A percentile compares a stretch with the other conserved stretches of the same genome.
phyloP scores from a whole-genome alignment of 2,797 vertebrate genomes.

The Hapalemur alaotrensis region DNA sequence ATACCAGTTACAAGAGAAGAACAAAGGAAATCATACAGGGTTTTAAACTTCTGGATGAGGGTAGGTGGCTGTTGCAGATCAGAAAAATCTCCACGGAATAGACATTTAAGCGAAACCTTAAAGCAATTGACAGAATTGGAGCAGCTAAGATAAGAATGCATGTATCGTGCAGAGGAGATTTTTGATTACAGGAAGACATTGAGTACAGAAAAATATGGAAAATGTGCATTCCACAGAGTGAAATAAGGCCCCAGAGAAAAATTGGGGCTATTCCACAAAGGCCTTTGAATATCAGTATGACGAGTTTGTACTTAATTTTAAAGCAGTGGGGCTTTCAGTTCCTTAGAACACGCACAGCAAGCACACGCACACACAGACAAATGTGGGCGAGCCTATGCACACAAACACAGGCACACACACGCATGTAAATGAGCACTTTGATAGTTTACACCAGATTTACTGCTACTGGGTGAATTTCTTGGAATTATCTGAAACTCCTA shows the following conservation, averaged over 20 bases:
- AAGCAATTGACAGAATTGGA: background rate
- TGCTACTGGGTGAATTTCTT: background rate
- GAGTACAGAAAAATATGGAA: background rate
- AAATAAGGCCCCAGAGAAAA: background rate
- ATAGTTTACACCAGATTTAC: background rate
- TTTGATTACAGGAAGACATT: background rate
- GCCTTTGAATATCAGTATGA: background rate
- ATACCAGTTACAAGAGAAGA: background rate
- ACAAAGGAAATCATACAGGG: background rate
- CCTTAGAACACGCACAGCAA: background rate
- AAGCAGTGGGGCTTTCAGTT: background rate
- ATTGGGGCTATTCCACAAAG: fast-evolving
- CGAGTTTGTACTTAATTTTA: background rate
- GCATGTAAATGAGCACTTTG: no score
- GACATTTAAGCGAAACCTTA: background rate
- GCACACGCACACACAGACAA: background rate
- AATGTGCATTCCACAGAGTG: background rate
- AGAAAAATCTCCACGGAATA: background rate
- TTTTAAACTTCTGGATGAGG: background rate
- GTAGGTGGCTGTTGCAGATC: background rate
- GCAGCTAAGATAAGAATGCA: background rate
- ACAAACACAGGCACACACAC: background rate
- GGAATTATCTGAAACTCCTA: background rate
- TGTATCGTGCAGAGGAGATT: background rate
- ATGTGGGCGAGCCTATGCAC: background rate